Evolutionary conservation across 2,888 invertebrate genomes (phyloP).

Genomic region (Lordiphosa andalusiaca): DNA sequence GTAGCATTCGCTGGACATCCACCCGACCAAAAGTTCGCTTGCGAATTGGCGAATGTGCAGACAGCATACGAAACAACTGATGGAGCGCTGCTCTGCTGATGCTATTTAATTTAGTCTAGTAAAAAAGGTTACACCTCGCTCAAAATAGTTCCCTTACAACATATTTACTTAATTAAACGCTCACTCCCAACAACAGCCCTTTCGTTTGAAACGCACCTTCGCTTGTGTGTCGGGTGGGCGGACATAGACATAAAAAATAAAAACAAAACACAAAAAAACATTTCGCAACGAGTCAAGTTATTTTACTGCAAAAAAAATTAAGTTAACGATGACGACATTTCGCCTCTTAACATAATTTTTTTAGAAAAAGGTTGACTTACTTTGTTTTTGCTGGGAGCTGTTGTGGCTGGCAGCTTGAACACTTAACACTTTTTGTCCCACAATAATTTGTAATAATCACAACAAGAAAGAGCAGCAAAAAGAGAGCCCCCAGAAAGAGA

Average conservation of each 20-base stretch:
- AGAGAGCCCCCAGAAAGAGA: slow-evolving; percentile 12
- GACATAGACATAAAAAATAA: slow-evolving; percentile 52
- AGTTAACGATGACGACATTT: slow-evolving; percentile 29
- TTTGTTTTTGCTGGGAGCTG: slow-evolving; percentile 9
- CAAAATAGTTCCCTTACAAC: too few species aligned
- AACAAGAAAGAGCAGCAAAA: slow-evolving; percentile 3
- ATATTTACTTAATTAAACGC: too few species aligned
- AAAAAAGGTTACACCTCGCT: too few species aligned
- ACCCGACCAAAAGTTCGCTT: too few species aligned
- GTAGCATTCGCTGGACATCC: slow-evolving; percentile 23
- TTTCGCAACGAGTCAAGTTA: slow-evolving; percentile 38
- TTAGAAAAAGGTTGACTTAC: slow-evolving; percentile 3
- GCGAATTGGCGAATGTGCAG: too few species aligned
- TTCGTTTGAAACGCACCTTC: too few species aligned
- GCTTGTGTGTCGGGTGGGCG: too few species aligned
- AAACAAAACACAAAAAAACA: slow-evolving; percentile 29
- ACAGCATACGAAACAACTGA: too few species aligned
- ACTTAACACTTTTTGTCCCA: slow-evolving; percentile 20
- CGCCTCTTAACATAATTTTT: slow-evolving; percentile 20
- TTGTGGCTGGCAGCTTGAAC: slow-evolving; percentile 6
- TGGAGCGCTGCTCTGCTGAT: too few species aligned
- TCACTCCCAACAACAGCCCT: too few species aligned
- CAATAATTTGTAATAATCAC: slow-evolving; percentile 10
- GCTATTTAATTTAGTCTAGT: too few species aligned
- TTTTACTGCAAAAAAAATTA: slow-evolving; percentile 24